Evolutionary conservation across 2,888 invertebrate genomes (phyloP).

Genomic region (Macrosiphum euphorbiae): DNA sequence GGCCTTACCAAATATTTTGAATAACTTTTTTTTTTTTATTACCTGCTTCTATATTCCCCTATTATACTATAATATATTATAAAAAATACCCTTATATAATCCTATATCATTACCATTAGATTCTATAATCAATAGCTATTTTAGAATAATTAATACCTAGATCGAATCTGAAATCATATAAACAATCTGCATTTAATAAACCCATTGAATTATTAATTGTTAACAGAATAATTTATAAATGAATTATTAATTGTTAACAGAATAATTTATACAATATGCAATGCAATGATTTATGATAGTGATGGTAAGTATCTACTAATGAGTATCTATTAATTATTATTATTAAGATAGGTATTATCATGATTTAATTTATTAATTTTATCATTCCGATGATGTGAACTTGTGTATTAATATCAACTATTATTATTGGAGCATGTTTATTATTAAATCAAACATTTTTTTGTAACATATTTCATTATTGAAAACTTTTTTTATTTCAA

Average conservation of each 20-base stretch:
- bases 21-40: background rate
- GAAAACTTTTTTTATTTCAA: no score
- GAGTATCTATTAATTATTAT: background rate
- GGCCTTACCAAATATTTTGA: background rate
- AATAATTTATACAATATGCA: background rate
- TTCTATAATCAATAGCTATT: background rate
- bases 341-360: background rate
- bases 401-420: no score
- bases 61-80: background rate
- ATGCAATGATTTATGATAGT: background rate
- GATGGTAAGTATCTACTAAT: background rate
- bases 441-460: no score
- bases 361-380: background rate
- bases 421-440: no score
- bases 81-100: background rate
- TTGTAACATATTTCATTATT: no score
- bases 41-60: background rate
- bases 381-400: no score
- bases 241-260: background rate
- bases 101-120: background rate
- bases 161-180: background rate
- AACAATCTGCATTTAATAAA: background rate
- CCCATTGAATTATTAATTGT: background rate
- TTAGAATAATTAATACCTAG: background rate
- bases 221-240: no score